Percentiles rank a stretch among this genome's conserved stretches.
Conservation (phyloP, 2,797 vertebrate genomes). For the Myotis planiceps region DNA sequence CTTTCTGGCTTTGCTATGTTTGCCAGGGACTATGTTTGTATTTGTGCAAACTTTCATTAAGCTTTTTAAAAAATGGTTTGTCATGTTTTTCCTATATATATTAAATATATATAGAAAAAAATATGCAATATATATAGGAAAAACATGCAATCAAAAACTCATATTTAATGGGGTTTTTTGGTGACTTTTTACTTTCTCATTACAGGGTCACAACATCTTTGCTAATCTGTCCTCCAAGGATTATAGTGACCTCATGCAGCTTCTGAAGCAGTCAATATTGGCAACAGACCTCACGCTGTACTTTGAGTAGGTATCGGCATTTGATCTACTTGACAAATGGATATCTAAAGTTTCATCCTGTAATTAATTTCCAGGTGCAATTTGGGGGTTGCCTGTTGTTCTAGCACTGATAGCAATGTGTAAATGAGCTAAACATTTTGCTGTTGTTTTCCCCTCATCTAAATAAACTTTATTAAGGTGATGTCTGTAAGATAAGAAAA, state of each 20-base stretch:
- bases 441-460: not conserved
- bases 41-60: slow-evolving; percentile 6
- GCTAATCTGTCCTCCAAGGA: slow-evolving; percentile 98
- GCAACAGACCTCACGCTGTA: slow-evolving; percentile 99
- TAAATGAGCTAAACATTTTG: slow-evolving; percentile 1
- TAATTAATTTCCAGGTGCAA: slow-evolving; percentile 69
- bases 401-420: not conserved
- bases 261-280: slow-evolving; percentile 98
- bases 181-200: slow-evolving; percentile 86
- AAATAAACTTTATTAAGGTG: slow-evolving; percentile 17
- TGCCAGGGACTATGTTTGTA: slow-evolving; percentile 39
- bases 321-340: slow-evolving; percentile 84
- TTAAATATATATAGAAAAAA: no score
- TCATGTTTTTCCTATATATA: slow-evolving; percentile 53
- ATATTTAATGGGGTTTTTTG: slow-evolving; percentile 70
- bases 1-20: not conserved
- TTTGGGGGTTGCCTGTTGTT: not conserved
- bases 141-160: slow-evolving; percentile 51
- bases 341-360: slow-evolving; percentile 72
- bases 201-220: slow-evolving; percentile 99
- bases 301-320: slow-evolving; percentile 95
- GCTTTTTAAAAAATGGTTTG: slow-evolving; percentile 49
- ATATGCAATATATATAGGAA: not conserved
- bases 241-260: slow-evolving; percentile 99
- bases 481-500: not conserved